phyloP scores from a whole-genome alignment of 2,888 invertebrate genomes.

The Rambutsinella grinnellia region DNA sequence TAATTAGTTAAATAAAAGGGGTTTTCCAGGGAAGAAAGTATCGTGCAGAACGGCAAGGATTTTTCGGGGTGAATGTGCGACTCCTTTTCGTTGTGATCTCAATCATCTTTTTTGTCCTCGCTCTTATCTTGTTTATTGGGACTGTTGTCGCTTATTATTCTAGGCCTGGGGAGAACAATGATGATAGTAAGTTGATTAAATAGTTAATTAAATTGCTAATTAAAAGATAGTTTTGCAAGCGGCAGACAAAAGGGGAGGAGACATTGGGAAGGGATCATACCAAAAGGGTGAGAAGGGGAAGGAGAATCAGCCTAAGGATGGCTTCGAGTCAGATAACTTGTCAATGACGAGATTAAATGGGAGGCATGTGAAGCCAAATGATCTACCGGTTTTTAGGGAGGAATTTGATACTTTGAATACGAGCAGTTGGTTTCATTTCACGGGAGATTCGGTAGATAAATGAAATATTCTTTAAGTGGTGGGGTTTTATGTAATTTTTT shows the following conservation, averaged over 20 bases:
- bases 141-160: conserved; percentile 45
- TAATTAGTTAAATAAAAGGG: not conserved
- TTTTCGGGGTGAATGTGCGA: conserved; percentile 25
- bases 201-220: not conserved
- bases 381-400: conserved; percentile 29
- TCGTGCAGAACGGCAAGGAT: conserved; percentile 21
- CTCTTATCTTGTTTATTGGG: conserved; percentile 43
- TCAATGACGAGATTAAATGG: conserved; percentile 41
- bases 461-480: not conserved
- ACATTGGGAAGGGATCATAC: too few species aligned
- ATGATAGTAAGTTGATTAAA: not conserved
- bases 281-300: too few species aligned
- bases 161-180: not conserved
- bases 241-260: too few species aligned
- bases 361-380: conserved; percentile 20
- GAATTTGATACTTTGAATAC: conserved; percentile 41
- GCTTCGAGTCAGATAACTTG: conserved; percentile 6
- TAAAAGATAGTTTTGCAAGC: not conserved
- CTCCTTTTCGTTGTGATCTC: conserved; percentile 35
- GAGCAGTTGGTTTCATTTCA: conserved; percentile 28
- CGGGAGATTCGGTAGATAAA: conserved; percentile 10
- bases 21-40: conserved; percentile 26
- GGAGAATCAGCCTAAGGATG: too few species aligned
- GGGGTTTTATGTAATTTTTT: conserved; percentile 1
- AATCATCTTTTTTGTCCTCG: conserved; percentile 34